Evolutionary conservation across 2,888 invertebrate genomes (phyloP).

Genomic region (Pammene aurita): DNA sequence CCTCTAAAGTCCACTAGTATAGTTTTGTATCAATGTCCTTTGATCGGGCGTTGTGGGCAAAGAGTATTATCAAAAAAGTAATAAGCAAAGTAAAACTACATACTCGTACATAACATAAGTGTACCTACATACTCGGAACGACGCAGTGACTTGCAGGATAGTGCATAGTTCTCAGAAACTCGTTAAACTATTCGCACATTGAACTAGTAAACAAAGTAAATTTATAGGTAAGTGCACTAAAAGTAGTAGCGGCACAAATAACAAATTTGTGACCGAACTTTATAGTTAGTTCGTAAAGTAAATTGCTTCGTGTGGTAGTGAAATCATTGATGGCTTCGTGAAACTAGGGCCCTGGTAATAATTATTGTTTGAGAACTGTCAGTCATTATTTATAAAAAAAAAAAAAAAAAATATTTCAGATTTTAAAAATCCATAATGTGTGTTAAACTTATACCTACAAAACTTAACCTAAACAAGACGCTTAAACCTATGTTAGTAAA

Average conservation of each 20-base stretch:
- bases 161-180: slow-evolving; percentile 7
- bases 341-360: neutral
- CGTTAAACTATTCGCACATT: neutral
- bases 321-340: slow-evolving; percentile 13
- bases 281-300: slow-evolving; percentile 8
- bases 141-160: neutral
- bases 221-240: slow-evolving; percentile 1
- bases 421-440: too few relatives aligned
- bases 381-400: too few relatives aligned
- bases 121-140: neutral
- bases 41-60: neutral
- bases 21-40: neutral
- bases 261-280: slow-evolving; percentile 9
- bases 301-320: neutral
- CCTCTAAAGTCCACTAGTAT: neutral
- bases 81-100: slow-evolving; percentile 5
- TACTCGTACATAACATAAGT: too few relatives aligned
- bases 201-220: neutral
- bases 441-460: too few relatives aligned
- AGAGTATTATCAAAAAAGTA: neutral
- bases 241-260: neutral
- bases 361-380: neutral
- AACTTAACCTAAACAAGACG: too few relatives aligned
- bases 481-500: too few relatives aligned
- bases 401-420: too few relatives aligned